These are phyloP conservation scores for Macaria liturata DNA, from an alignment of 2,888 invertebrate genomes.

Conservation along the genomic window DNA sequence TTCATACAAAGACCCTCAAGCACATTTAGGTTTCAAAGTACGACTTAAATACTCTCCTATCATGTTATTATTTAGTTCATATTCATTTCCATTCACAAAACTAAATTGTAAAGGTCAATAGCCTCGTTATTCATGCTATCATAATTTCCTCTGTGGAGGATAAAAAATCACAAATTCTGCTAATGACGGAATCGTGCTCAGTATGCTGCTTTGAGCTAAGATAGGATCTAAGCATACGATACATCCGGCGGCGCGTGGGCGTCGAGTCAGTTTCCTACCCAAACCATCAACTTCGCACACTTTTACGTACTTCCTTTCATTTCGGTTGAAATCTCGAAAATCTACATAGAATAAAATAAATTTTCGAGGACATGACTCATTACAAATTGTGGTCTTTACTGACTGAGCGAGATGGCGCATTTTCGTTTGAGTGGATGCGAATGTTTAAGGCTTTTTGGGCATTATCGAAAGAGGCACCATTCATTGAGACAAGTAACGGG, in stretches of 20 bases:
- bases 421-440: conserved; percentile 41
- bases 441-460: conserved; percentile 60
- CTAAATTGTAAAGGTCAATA: conserved; percentile 43
- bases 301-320: conserved; percentile 59
- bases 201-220: conserved; percentile 57
- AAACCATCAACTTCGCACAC: conserved; percentile 62
- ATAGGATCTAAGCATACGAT: conserved; percentile 67
- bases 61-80: not conserved
- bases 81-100: conserved; percentile 24
- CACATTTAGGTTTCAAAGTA: too few species aligned
- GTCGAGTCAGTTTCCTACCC: conserved; percentile 54
- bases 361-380: conserved; percentile 36
- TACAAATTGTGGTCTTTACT: conserved; percentile 45
- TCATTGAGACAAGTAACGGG: conserved; percentile 81
- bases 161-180: conserved; percentile 70
- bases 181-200: conserved; percentile 78
- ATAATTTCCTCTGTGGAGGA: conserved; percentile 61
- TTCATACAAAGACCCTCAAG: too few species aligned
- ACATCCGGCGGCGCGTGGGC: conserved; percentile 76
- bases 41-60: too few species aligned
- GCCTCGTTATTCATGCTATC: conserved; percentile 56
- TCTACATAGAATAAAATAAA: conserved; percentile 48
- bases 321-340: conserved; percentile 50
- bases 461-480: conserved; percentile 66
- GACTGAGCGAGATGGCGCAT: conserved; percentile 40